Base-by-base conservation (phyloP, 2,888 invertebrate genomes). In the Listrodromus nycthemerus region DNA sequence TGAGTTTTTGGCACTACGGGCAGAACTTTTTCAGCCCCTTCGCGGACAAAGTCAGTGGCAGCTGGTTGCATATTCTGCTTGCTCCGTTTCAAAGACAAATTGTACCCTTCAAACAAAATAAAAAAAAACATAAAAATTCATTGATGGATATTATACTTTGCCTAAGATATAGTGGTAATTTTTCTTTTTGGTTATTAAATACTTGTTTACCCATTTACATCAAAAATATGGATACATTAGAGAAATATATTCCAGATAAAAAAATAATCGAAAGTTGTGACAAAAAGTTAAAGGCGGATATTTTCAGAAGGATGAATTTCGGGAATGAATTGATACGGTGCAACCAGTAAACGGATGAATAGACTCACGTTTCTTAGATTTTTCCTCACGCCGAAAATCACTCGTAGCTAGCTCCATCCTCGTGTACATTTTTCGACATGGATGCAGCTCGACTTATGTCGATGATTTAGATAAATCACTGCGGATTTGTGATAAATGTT, bases 301-400 rank as follows among this genome's bases (percentile, higher is more conserved):
- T 37, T 37, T 37, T 37, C 2, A 37, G 37, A 37, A 37, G 10
- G 10, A 10, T 2, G 10, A 37, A 37, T 37, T 37, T 37, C 2
- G 8, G 8, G 37, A 5, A 2, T 37, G 37, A 10, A 37, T 30
- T 30, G 6, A 37, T 37, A 37, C 37, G 10, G 37, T 37, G 37
- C 16, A 24, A 16, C 24, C 30, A 24, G 4, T n/a, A 41, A n/a
- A 41, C 48, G 48, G 24, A n/a, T 66, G 4, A 3, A 70, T 19
- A 24, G 52, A 83, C 84, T 75, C 52, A 85, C 84, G 82, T 76
- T 85, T 85, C 24, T 73, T 85, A 7, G 76, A 30, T 27, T 67
- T 82, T 19, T 52, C 30, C 41, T 82, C 66, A 3, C 37, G 75
- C 6, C 63, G 55, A 21, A 67, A 24, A 30, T 82, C 67, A 13